Conservation (phyloP, 2,797 vertebrate genomes). For the Dallia pectoralis region DNA sequence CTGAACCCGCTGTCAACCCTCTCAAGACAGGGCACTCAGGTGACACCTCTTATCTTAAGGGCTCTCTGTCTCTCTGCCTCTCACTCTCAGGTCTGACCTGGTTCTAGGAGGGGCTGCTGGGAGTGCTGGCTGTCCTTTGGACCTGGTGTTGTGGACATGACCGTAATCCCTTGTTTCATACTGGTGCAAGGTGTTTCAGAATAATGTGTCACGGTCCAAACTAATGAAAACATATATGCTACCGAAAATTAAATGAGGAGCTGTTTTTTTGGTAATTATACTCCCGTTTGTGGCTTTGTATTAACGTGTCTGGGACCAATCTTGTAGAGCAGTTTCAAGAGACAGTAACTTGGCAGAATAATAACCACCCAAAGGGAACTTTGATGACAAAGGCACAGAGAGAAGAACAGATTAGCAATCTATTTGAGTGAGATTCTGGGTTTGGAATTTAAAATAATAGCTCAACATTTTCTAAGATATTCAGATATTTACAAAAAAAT, state of each 20-base stretch:
- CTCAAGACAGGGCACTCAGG: slow-evolving; percentile 71
- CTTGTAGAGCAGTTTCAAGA: slow-evolving; percentile 14
- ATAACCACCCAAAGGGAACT: slow-evolving; percentile 57
- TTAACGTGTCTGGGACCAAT: background rate
- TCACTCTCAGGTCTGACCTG: slow-evolving; percentile 10
- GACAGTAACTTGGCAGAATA: slow-evolving; percentile 41
- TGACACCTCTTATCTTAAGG: slow-evolving; percentile 67
- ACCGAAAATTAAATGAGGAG: slow-evolving; percentile 23
- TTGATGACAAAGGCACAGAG: slow-evolving; percentile 49
- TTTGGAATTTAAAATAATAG: slow-evolving; percentile 51
- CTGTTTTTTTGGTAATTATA: background rate
- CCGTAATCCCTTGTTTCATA: slow-evolving; percentile 27
- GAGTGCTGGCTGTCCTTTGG: slow-evolving; percentile 18
- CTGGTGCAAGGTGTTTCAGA: slow-evolving; percentile 33
- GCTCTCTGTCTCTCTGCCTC: slow-evolving; percentile 50
- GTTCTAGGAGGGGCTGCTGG: slow-evolving; percentile 20
- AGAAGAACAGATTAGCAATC: slow-evolving; percentile 62
- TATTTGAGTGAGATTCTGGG: slow-evolving; percentile 44
- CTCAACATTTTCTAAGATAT: slow-evolving; percentile 34
- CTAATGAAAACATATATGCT: slow-evolving; percentile 6
- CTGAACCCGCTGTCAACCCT: slow-evolving; percentile 60
- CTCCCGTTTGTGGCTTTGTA: background rate
- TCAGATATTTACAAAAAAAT: slow-evolving; percentile 26
- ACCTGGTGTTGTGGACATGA: slow-evolving; percentile 19
- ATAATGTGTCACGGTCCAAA: slow-evolving; percentile 51